Base-by-base conservation (phyloP, 1,140 invertebrate genomes). In the Lepeophtheirus salmonis region DNA sequence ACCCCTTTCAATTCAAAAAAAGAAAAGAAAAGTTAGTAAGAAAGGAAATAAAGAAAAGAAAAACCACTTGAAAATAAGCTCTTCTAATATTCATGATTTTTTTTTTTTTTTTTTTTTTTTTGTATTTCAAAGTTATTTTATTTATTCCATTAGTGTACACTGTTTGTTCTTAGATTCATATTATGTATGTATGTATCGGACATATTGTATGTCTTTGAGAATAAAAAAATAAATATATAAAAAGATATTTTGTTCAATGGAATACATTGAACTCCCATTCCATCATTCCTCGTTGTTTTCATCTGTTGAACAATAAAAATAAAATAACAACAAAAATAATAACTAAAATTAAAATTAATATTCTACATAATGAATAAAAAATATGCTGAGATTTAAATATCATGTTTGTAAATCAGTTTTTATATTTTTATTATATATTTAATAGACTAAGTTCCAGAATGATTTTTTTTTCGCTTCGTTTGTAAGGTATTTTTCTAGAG, bases 271-370 rank as follows among this genome's bases (percentile, higher is more conserved):
- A 41, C 30, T 41, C 30, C 30, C 6, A n/a, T 10, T 41, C n/a
- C n/a, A n/a, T n/a, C n/a, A n/a, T n/a, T n/a, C n/a, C n/a, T n/a
- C n/a, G n/a, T 6, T 41, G 6, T 41, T 41, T 6, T 41, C 30
- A 41, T 41, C 30, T 41, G 30, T 41, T 41, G 30, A 41, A n/a
- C n/a, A n/a, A n/a, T n/a, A n/a, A n/a, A n/a, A n/a, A n/a, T n/a
- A 41, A n/a, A 41, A 41, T 41, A 41, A 41, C n/a, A 41, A 41
- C n/a, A 41, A 41, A 41, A 41, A 41, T n/a, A n/a, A n/a, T n/a
- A n/a, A n/a, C n/a, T n/a, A n/a, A n/a, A n/a, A n/a, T n/a, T n/a
- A n/a, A n/a, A n/a, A n/a, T n/a, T n/a, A n/a, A n/a, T n/a, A n/a
- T n/a, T n/a, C n/a, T n/a, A 41, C n/a, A 41, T 41, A n/a, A 41